Evolutionary conservation across 2,888 invertebrate species (phyloP).

Genomic region (Nymphalis urticae): DNA sequence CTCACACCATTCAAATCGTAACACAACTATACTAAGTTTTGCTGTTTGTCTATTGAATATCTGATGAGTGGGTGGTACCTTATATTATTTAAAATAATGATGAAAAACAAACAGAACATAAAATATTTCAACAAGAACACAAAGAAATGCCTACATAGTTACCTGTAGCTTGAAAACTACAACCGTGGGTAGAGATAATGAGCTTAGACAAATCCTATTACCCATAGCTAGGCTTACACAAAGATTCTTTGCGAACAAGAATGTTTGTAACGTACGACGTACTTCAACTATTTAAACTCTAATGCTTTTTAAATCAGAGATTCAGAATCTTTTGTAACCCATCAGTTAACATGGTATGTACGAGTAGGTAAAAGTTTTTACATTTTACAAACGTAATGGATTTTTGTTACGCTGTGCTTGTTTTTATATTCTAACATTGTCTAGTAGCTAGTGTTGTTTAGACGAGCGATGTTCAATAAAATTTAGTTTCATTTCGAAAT

Average conservation of each 20-base stretch:
- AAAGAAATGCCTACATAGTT: slow-evolving; percentile 1
- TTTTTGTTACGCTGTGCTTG: not conserved
- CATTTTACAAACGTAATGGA: not conserved
- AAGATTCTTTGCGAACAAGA: slow-evolving; percentile 30
- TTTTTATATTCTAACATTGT: too few relatives aligned
- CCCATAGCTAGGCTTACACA: slow-evolving; percentile 31
- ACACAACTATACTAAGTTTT: too few relatives aligned
- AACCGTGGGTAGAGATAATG: slow-evolving; percentile 39
- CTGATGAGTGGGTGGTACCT: too few relatives aligned
- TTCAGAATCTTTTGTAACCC: not conserved
- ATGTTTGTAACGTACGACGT: slow-evolving; percentile 16
- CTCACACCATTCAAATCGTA: too few relatives aligned
- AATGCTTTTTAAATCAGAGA: not conserved
- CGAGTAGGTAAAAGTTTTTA: not conserved
- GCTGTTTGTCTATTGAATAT: too few relatives aligned
- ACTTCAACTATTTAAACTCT: slow-evolving; percentile 16
- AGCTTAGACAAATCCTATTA: slow-evolving; percentile 48
- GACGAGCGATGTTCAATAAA: not conserved
- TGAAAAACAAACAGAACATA: too few relatives aligned
- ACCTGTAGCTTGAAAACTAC: slow-evolving; percentile 34
- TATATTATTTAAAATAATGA: too few relatives aligned
- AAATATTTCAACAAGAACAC: not conserved
- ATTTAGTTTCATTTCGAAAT: not conserved
- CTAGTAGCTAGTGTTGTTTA: too few relatives aligned
- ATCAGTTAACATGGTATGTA: not conserved